These are phyloP conservation scores for Papilio polyxenes DNA, from an alignment of 1,140 invertebrate genomes.

Conservation along the genomic window DNA sequence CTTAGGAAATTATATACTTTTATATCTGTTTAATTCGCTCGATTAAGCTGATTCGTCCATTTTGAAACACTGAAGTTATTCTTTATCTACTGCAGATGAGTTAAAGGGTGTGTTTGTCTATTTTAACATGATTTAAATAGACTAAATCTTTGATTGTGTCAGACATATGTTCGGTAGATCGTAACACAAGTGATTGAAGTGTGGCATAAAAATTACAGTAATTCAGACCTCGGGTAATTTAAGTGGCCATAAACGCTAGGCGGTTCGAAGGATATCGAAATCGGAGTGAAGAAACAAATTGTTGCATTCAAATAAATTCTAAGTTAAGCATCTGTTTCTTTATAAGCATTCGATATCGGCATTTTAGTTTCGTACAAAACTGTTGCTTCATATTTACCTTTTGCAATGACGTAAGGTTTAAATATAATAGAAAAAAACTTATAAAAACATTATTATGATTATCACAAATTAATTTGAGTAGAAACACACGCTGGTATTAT, in stretches of 20 bases:
- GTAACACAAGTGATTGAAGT: neutral
- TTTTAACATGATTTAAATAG: too few relatives aligned
- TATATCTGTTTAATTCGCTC: too few relatives aligned
- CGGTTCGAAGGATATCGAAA: neutral
- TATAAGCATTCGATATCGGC: too few relatives aligned
- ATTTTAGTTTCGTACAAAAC: too few relatives aligned
- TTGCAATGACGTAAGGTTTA: neutral
- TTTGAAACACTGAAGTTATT: neutral
- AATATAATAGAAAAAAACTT: neutral
- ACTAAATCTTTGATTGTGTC: neutral
- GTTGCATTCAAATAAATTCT: neutral
- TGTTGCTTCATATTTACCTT: neutral
- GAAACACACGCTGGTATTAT: neutral
- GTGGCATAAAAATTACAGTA: constrained; percentile 3
- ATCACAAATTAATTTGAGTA: constrained; percentile 6
- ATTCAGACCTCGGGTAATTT: neutral
- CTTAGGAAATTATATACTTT: too few relatives aligned
- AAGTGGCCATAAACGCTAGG: constrained; percentile 1
- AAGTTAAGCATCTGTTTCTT: neutral
- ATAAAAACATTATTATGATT: neutral
- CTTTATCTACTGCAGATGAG: neutral
- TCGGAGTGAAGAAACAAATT: neutral
- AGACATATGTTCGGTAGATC: neutral
- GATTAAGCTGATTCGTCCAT: too few relatives aligned
- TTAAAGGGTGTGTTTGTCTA: neutral